Evolutionary conservation across 2,113 vertebrate species (phyloP).

Genomic region (Austrofundulus limnaeus): DNA sequence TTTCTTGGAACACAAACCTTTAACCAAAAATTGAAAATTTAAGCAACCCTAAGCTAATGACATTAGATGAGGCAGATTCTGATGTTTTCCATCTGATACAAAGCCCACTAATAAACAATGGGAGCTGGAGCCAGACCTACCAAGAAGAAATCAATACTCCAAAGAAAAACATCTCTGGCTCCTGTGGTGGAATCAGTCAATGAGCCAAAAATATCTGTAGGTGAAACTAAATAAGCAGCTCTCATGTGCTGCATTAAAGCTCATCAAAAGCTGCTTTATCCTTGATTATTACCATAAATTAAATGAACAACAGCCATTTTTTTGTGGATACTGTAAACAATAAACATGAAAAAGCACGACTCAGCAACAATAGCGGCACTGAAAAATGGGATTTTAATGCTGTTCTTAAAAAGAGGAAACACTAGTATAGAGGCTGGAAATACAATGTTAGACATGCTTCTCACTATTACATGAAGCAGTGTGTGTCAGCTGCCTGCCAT

Average conservation of each 20-base stretch:
- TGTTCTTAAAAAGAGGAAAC: conserved; percentile 24
- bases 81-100: conserved; percentile 46
- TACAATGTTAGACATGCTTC: not conserved
- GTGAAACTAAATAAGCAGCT: conserved; percentile 37
- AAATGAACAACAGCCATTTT: conserved; percentile 12
- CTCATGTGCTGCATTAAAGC: conserved; percentile 14
- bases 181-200: conserved; percentile 44
- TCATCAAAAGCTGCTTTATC: conserved; percentile 21
- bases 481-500: conserved; percentile 61
- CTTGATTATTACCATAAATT: conserved; percentile 7
- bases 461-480: conserved; percentile 24
- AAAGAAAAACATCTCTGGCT: conserved; percentile 39
- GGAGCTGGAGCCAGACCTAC: conserved; percentile 22
- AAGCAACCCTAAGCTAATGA: conserved; percentile 19
- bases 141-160: conserved; percentile 52
- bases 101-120: conserved; percentile 18
- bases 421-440: conserved; percentile 1
- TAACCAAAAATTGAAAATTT: conserved; percentile 38
- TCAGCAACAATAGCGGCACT: not conserved
- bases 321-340: not conserved
- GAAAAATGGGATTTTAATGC: conserved; percentile 19
- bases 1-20: not conserved
- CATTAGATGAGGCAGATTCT: conserved; percentile 44
- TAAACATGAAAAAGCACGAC: not conserved
- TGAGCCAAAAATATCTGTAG: conserved; percentile 52